Evolutionary conservation across 1,140 invertebrate genomes (phyloP), one percentile per base, ranked within the genome.

Genomic region (Cataglyphis hispanica): DNA sequence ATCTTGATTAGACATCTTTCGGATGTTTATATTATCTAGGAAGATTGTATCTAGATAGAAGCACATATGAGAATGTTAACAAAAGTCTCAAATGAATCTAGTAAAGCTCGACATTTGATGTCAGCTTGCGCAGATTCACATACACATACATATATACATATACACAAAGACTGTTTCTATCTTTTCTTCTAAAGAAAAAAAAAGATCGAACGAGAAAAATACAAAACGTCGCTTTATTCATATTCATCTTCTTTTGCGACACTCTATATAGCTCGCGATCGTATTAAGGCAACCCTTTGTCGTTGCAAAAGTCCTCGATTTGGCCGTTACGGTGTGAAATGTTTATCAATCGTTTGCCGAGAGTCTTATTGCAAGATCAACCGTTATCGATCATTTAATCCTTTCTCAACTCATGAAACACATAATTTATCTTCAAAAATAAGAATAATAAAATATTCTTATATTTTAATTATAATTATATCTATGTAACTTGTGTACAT

Each of bases 301-400:
- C 16, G 56, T 81, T 60, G 58, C 53, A 22, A 37, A 76, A 70
- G 61, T 74, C 84, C 85, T 88, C 89, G 77, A 87, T 91, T 90
- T 86, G 60, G 80, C 90, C 81, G 87, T 91, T 91, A 58, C 72
- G 87, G 19, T 85, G 6, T 89, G 64, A 89, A 6, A 89, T 88
- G 66, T 89, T 89, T 89, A 89, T 89, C 72, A 76, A 83, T 77
- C 46, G 37, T 64, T 72, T 53, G 83, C 63, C 58, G 72, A 76
- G 50, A 63, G 8, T 56, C 25, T 63, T 16, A 27, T 34, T 25
- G 64, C 61, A 22, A 46, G 16, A 37, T 75, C 58, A 31, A 31
- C 31, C 4, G 6, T 46, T 16, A 60, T 76, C 11, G 46, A 69
- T 11, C 66, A 22, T 53, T 37, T 69, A 56, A 69, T 43, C 27